phyloP scores from a whole-genome alignment of 2,797 vertebrate genomes.

The Rhabdomys pumilio region DNA sequence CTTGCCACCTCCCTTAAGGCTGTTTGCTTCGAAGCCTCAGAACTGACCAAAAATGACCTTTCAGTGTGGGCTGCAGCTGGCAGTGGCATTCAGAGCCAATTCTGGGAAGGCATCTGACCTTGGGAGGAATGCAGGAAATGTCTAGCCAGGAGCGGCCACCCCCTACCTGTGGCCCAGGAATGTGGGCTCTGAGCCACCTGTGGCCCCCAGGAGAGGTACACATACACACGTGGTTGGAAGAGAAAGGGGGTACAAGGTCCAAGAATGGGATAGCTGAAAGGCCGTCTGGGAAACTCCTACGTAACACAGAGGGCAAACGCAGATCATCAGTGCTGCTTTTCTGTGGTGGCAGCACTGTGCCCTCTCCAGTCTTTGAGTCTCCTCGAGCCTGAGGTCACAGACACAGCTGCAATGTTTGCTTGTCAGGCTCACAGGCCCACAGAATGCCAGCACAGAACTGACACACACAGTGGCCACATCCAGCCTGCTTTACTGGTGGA shows the following conservation, averaged over 20 bases:
- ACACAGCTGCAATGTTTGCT: neutral
- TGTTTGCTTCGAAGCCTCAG: neutral
- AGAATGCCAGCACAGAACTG: neutral
- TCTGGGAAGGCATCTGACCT: slow-evolving; percentile 80
- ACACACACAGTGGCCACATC: neutral
- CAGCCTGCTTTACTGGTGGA: neutral
- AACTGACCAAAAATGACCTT: neutral
- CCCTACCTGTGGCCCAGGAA: slow-evolving; percentile 77
- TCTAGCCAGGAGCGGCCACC: slow-evolving; percentile 59
- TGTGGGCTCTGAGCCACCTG: slow-evolving; percentile 61
- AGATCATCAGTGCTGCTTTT: rapidly evolving
- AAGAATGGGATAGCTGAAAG: neutral
- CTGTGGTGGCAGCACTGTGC: rapidly evolving
- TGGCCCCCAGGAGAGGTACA: slow-evolving; percentile 30
- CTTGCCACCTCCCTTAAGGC: neutral
- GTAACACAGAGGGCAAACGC: neutral
- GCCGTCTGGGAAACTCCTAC: neutral
- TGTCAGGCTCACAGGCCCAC: neutral
- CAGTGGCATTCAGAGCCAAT: slow-evolving; percentile 65
- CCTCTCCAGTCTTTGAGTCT: neutral
- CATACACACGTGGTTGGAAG: neutral
- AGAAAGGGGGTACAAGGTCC: neutral
- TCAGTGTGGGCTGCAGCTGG: neutral
- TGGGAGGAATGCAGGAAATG: slow-evolving; percentile 83
- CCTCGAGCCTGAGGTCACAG: neutral